Percentiles rank a stretch among this genome's conserved stretches.
phyloP scores from a whole-genome alignment of 1,140 invertebrate species.

The Drosophila suzukii region DNA sequence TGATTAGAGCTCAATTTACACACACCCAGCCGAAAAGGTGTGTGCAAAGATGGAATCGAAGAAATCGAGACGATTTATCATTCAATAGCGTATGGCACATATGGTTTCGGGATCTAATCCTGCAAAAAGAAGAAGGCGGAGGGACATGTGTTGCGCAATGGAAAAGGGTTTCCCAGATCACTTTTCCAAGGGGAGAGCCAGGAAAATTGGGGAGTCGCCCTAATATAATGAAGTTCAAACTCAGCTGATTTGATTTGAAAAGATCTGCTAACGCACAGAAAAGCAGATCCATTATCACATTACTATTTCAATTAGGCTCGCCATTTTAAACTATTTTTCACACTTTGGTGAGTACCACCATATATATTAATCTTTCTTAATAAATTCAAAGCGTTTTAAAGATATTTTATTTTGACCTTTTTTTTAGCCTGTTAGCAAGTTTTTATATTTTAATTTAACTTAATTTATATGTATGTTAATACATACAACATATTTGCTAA shows the following conservation, averaged over 20 bases:
- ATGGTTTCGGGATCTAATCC: slow-evolving; percentile 64
- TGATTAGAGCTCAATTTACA: slow-evolving; percentile 76
- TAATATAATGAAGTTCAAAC: slow-evolving; percentile 18
- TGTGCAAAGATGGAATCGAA: slow-evolving; percentile 48
- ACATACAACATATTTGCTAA: too few species aligned
- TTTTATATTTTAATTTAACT: too few species aligned
- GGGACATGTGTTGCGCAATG: slow-evolving; percentile 46
- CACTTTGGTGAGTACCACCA: neutral
- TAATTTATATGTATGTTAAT: too few species aligned
- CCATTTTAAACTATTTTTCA: neutral
- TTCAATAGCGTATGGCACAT: slow-evolving; percentile 59
- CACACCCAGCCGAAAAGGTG: slow-evolving; percentile 36
- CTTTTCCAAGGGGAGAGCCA: slow-evolving; percentile 9
- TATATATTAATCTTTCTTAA: too few species aligned
- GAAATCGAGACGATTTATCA: slow-evolving; percentile 59
- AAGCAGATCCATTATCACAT: neutral
- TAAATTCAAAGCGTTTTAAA: too few species aligned
- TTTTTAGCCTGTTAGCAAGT: too few species aligned
- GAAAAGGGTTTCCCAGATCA: slow-evolving; percentile 36
- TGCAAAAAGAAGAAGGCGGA: neutral
- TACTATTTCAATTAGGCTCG: slow-evolving; percentile 2
- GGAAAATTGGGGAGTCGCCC: slow-evolving; percentile 18
- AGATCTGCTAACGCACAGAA: neutral
- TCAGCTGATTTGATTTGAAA: slow-evolving; percentile 12
- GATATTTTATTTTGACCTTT: too few species aligned